Base-by-base conservation (phyloP, 2,113 vertebrate genomes). In the Cynoglossus semilaevis region DNA sequence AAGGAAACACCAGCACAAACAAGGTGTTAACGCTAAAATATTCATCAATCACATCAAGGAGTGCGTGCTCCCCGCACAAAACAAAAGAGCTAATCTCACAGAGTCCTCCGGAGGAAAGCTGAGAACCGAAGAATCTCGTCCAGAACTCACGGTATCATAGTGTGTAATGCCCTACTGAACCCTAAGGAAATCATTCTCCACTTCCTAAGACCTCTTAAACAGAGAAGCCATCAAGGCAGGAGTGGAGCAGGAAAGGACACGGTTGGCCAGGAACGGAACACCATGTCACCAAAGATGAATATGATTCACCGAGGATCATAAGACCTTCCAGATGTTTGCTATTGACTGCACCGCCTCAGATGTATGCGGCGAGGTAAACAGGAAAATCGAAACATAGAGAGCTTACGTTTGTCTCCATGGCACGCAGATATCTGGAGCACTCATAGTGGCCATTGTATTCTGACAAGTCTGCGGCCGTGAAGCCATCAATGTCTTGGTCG, bases 371-470 rank as follows among this genome's bases (percentile, higher is more conserved):
- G 71, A 62, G 48, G 41, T 58, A 56, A 82, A 35, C 56, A 53
- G 1, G 22, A 22, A 43, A 15, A 51, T 57, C 1, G 8, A 15
- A 43, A 53, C 15, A 34, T 7, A 34, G 52, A 43, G 38, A 48
- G 43, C 90, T 93, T 82, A 95, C 93, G 6, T 74, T 80, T 57
- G 16, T 78, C 72, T 90, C 80, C 34, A 82, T 70, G 54, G 86
- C 83, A 59, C 79, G 72, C 55, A 94, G 90, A 67, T 89, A 92
- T 56, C 69, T 90, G 73, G 90, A 89, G 44, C 93, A 94, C 38
- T 91, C 86, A 13, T 67, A 76, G 70, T 94, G 91, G 38, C 93
- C 92, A 0, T 92, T 92, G 83, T 93, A 93, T 51, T 92, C 89
- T 0, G 93, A 93, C 77, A 95, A 74, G 64, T 94, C 90, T 1